These are phyloP conservation scores for Incurvaria masculella DNA, from an alignment of 2,888 invertebrate species.

Conservation along the genomic window DNA sequence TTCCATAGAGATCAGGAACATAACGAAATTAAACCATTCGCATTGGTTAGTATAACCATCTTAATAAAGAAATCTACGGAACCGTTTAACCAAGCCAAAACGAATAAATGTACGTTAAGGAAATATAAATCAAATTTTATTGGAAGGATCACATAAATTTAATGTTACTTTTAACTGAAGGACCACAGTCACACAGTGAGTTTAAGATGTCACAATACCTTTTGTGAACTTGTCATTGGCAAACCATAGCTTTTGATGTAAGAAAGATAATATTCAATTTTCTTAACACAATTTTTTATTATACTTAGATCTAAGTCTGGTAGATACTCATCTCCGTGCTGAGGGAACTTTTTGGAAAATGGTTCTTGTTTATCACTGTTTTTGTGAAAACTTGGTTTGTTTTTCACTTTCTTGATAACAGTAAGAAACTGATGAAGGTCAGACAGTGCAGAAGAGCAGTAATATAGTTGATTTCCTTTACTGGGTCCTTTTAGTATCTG, in stretches of 20 bases:
- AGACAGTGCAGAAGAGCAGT: slow-evolving; percentile 64
- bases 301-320: slow-evolving; percentile 50
- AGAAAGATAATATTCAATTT: slow-evolving; percentile 70
- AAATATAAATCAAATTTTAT: no score
- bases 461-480: slow-evolving; percentile 46
- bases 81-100: no score
- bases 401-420: slow-evolving; percentile 33
- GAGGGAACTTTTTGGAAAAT: slow-evolving; percentile 58
- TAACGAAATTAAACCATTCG: no score
- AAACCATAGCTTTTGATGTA: slow-evolving; percentile 49
- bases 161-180: no score
- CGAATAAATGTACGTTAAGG: no score
- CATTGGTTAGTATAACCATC: no score
- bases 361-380: slow-evolving; percentile 21
- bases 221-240: no score
- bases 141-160: no score
- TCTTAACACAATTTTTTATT: slow-evolving; percentile 58
- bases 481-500: slow-evolving; percentile 61
- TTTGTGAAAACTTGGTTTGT: slow-evolving; percentile 19
- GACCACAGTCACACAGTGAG: no score
- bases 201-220: no score
- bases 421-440: slow-evolving; percentile 58
- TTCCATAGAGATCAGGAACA: no score
- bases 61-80: no score
- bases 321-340: slow-evolving; percentile 44